These are phyloP conservation scores for Thunnus albacares DNA, from an alignment of 2,797 vertebrate genomes.

Conservation along the genomic window DNA sequence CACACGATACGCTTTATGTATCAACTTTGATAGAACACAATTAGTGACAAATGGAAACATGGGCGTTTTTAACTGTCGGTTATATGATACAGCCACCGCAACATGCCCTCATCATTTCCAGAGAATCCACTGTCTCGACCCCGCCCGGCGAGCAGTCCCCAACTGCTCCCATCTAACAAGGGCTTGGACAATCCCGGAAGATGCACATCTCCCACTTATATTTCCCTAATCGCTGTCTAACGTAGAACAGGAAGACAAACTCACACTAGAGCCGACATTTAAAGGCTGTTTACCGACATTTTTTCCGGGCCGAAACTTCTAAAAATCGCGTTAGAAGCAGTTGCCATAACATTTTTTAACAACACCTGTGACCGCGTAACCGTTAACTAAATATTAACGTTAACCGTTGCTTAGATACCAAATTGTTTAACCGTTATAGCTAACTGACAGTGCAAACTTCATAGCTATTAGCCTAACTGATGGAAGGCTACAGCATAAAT, in stretches of 20 bases:
- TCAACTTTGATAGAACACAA: fast-evolving
- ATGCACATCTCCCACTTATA: slow-evolving; percentile 46
- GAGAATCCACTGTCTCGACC: slow-evolving; percentile 41
- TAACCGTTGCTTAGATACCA: slow-evolving; percentile 12
- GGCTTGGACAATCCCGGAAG: slow-evolving; percentile 73
- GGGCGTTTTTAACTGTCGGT: fast-evolving
- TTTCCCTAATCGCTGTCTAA: neutral
- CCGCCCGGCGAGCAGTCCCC: slow-evolving; percentile 69
- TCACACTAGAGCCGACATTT: neutral
- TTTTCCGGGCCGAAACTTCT: neutral
- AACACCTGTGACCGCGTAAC: slow-evolving; percentile 46
- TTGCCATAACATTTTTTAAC: slow-evolving; percentile 12
- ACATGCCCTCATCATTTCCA: slow-evolving; percentile 41
- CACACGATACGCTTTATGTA: neutral
- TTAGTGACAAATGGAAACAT: fast-evolving
- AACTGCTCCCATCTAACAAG: slow-evolving; percentile 57
- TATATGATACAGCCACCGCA: neutral
- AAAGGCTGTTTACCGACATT: neutral
- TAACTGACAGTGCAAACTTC: neutral
- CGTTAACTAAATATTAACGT: slow-evolving; percentile 23
- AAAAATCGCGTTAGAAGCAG: neutral
- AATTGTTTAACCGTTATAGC: neutral
- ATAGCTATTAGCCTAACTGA: fast-evolving
- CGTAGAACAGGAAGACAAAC: neutral
- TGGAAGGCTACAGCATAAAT: neutral